A percentile compares a stretch with the other conserved stretches of the same genome.
These are phyloP conservation scores for Apamea crenata DNA, from an alignment of 2,888 invertebrate genomes.

Conservation along the genomic window DNA sequence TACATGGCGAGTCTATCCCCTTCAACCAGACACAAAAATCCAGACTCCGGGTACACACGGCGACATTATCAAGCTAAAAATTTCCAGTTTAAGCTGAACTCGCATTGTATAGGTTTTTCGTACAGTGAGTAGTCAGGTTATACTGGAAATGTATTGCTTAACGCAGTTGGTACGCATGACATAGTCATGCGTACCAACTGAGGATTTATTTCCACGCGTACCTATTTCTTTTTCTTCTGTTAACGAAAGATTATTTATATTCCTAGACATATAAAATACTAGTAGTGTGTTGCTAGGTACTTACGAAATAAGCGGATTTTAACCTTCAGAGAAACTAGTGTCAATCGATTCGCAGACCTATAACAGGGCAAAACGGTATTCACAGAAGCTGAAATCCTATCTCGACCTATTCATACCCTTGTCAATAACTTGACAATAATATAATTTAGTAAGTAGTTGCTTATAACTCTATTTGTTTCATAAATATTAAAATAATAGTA, in stretches of 20 bases:
- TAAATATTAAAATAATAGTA: not conserved
- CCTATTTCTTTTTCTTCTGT: not conserved
- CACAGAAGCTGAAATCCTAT: constrained; percentile 4
- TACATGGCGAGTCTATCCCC: not conserved
- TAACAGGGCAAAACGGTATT: not conserved
- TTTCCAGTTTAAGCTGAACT: too few relatives aligned
- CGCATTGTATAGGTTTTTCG: too few relatives aligned
- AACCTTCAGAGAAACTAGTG: not conserved
- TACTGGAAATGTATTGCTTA: too few relatives aligned
- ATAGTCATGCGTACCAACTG: not conserved
- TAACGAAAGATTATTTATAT: not conserved
- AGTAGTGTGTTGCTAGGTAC: not conserved
- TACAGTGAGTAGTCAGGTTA: too few relatives aligned
- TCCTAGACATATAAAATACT: not conserved
- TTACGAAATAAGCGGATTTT: too few relatives aligned
- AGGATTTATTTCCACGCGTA: not conserved
- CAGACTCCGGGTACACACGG: not conserved
- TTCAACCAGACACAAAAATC: too few relatives aligned
- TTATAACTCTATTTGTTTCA: not conserved
- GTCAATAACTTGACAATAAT: not conserved
- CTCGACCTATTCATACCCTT: not conserved
- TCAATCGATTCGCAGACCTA: not conserved
- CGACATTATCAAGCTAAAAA: too few relatives aligned
- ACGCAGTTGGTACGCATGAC: too few relatives aligned
- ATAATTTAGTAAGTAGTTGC: not conserved